Evolutionary conservation across 2,113 vertebrate genomes (phyloP).

Genomic region (Percina caprodes): DNA sequence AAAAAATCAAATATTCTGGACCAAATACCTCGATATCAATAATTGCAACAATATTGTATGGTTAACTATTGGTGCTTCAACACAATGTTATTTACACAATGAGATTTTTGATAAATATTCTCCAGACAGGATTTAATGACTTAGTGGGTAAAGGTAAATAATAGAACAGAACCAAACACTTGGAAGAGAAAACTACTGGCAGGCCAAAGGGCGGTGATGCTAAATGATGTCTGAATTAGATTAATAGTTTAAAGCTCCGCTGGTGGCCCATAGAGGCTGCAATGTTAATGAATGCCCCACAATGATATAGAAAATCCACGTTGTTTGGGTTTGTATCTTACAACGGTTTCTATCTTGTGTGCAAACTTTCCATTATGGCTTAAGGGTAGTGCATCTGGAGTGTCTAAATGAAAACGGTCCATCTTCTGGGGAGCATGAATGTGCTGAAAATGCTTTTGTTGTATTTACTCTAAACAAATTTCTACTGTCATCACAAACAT

Average conservation of each 20-base stretch:
- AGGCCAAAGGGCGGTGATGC: no score
- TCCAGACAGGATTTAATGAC: no score
- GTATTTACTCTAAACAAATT: not conserved
- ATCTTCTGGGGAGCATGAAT: not conserved
- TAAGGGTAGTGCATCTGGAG: no score
- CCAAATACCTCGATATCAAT: no score
- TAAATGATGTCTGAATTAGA: not conserved
- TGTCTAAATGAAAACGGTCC: no score
- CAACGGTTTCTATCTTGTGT: not conserved
- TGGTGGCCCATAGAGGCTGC: not conserved
- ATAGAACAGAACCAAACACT: not conserved
- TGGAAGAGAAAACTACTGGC: not conserved
- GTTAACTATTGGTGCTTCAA: no score
- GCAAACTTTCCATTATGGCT: not conserved
- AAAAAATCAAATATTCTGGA: no score
- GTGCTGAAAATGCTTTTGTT: not conserved
- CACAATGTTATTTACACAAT: no score
- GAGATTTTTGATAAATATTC: no score
- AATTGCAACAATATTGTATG: no score
- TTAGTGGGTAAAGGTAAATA: no score
- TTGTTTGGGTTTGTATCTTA: no score
- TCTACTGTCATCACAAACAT: not conserved
- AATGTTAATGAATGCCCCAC: not conserved
- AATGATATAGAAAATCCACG: not conserved
- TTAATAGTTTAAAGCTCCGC: not conserved